A percentile compares a stretch with the other conserved stretches of the same genome.
Evolutionary conservation across 2,888 invertebrate genomes (phyloP).

Genomic region (Eilema caniola): DNA sequence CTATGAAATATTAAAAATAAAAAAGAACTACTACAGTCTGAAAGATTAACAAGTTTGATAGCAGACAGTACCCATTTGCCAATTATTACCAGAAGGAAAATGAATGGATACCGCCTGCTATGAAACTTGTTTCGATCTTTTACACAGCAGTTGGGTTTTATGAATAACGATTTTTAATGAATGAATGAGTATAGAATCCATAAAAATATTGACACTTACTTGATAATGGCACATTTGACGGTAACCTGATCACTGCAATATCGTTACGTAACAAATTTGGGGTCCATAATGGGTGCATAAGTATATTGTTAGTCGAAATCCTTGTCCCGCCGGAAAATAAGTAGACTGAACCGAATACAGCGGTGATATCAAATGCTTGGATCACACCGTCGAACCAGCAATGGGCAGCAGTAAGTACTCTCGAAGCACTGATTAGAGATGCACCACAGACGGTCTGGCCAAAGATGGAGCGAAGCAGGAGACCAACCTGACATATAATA

Average conservation of each 20-base stretch:
- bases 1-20: too few relatives aligned
- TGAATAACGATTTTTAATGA: not conserved
- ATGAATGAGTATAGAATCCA: not conserved
- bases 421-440: not conserved
- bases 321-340: conserved; percentile 7
- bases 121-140: too few relatives aligned
- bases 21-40: too few relatives aligned
- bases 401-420: conserved; percentile 13
- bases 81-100: too few relatives aligned
- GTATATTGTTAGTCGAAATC: not conserved
- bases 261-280: not conserved
- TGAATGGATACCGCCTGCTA: too few relatives aligned
- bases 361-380: not conserved
- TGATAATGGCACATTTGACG: not conserved
- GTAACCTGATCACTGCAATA: not conserved
- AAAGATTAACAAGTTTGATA: too few relatives aligned
- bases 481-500: conserved; percentile 9
- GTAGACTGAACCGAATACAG: not conserved
- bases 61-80: too few relatives aligned
- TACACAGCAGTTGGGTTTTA: too few relatives aligned
- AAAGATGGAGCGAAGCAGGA: not conserved
- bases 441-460: not conserved
- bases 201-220: conserved; percentile 1
- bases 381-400: conserved; percentile 14
- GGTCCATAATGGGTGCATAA: not conserved